Evolutionary conservation across 92 coral and sea anemone species (phyloP).

Genomic region (Phymanthus crucifer): DNA sequence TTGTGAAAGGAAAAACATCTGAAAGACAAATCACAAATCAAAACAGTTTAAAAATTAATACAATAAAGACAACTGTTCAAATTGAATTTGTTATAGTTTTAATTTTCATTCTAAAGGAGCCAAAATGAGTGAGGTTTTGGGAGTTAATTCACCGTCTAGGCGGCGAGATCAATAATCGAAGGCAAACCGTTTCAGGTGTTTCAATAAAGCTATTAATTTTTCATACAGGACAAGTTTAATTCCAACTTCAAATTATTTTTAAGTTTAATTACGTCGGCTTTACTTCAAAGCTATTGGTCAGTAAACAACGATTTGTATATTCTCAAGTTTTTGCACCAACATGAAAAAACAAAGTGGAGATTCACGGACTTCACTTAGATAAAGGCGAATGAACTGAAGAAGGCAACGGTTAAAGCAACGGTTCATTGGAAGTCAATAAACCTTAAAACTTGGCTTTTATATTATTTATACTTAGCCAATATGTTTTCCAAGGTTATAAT

Average conservation of each 20-base stretch:
- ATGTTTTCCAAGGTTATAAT: background rate
- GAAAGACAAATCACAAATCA: background rate
- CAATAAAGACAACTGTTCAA: background rate
- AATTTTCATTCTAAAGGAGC: background rate
- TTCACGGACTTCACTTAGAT: background rate
- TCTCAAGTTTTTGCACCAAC: background rate
- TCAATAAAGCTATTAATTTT: conserved; percentile 1
- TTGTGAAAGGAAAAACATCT: background rate
- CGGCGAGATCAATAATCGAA: background rate
- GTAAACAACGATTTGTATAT: background rate
- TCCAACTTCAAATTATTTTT: background rate
- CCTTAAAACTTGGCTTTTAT: background rate
- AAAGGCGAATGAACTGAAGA: background rate
- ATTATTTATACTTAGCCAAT: background rate
- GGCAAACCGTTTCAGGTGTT: background rate
- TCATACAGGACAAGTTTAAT: background rate
- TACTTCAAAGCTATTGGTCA: background rate
- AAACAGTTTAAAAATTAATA: background rate
- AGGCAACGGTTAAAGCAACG: background rate
- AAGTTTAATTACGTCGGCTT: background rate
- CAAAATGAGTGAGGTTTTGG: background rate
- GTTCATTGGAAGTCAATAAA: background rate
- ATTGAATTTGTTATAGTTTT: background rate
- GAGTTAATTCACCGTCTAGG: background rate
- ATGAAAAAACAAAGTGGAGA: background rate